Evolutionary conservation across 2,888 invertebrate species (phyloP), one percentile per base, ranked within the genome.

Genomic region (Phytoseiulus persimilis): DNA sequence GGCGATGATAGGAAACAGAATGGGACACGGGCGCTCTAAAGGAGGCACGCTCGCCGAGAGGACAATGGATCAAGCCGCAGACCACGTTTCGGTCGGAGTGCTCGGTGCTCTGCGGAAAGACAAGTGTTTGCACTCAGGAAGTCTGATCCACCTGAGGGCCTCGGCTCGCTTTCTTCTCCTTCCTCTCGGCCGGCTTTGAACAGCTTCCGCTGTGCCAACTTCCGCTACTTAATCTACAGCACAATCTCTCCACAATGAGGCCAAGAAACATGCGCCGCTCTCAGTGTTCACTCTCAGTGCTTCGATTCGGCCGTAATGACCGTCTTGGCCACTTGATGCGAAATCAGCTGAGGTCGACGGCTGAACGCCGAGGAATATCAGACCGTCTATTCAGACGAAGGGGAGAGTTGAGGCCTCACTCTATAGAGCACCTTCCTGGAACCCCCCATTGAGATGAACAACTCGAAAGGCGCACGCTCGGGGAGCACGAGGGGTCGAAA

Each of bases 61-160:
- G 65, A 65, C 65, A 65, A 65, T 65, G 65, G 65, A 23, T 6
- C 18, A 65, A 65, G 65, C 65, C 65, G 18, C 65, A 65, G 28
- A 65, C 65, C 65, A 65, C 65, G 65, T 65, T 65, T 65, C 28
- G 65, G 28, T 65, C 65, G 28, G 65, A 65, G 65, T 65, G 65
- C 65, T 65, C 28, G 65, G 11, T 18, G 65, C 28, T 18, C 65
- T 65, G 65, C 65, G 65, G 65, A 65, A 28, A 65, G 65, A 65
- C 65, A 65, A 65, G 65, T 65, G 65, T 65, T 65, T 65, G 65
- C 65, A 65, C 65, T 65, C 65, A 65, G 65, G 65, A 65, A 65
- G 65, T 65, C 65, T 28, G 65, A 65, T 65, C 65, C 65, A 65
- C 65, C 65, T 65, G 65, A 65, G 65, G 65, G 65, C 28, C 65